Base-by-base conservation (phyloP, 1,140 invertebrate species). In the Megathymus violae region DNA sequence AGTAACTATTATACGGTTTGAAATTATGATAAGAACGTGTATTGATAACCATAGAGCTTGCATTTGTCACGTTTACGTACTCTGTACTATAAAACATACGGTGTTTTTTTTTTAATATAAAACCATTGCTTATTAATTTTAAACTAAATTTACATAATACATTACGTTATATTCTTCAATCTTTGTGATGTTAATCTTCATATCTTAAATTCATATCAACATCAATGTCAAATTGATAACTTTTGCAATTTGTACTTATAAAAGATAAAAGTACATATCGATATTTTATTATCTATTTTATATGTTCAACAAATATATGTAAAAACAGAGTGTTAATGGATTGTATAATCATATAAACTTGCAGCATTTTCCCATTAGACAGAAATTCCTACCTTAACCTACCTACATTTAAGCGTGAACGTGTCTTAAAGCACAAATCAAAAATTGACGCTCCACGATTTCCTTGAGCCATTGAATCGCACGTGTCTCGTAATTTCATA, bases 171-270 rank as follows among this genome's bases (percentile, higher is more conserved):
- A 22, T 31, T 31, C 9, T 4, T 4, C 27, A 31, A 31, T 22
- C 19, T 5, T 22, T 11, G 5, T 22, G 34, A 11, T 36, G 34
- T 36, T 36, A 36, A 36, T 36, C 11, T 36, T 36, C 4, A 11
- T 36, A 36, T 36, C 34, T 36, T 36, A 0, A 36, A 36, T 36
- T 7, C 34, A 36, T 36, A 36, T 36, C 34, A 11, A 36, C 46
- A 16, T 48, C 46, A 48, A 48, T 48, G 46, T 48, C 46, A 48
- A 48, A 34, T 48, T n/a, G 34, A 36, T 36, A 36, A 11, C 13
- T 48, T 25, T 46, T 22, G 25, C 19, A 19, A 46, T 46, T 46
- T 46, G 25, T 22, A 46, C 34, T 31, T 31, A 31, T 10, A 19
- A 1, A 25, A 46, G 43, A 46, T 46, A 46, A 25, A 25, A 25